Evolutionary conservation across 2,888 invertebrate genomes (phyloP), one percentile per base, ranked within the genome.

Genomic region (Auanema sp.): DNA sequence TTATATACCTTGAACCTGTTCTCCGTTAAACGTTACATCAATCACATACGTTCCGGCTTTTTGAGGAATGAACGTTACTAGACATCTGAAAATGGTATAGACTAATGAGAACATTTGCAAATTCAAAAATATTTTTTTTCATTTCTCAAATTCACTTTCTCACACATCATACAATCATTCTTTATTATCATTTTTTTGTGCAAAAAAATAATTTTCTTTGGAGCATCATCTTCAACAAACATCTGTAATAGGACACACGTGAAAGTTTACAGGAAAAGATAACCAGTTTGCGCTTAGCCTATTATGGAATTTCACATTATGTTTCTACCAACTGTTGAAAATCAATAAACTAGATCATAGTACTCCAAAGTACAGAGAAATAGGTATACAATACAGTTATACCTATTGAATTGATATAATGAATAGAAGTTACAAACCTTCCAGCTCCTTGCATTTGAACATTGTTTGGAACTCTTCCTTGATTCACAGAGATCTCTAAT

Each of bases 401-500:
- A n/a, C n/a, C n/a, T n/a, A n/a, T n/a, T n/a, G 33, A 33, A 5
- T 33, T 8, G 8, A 33, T 33, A 6, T 40, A 23, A 21, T 52
- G 8, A 52, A 55, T n/a, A 4, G 11, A 14, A 6, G 3, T 14
- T 0, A 58, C n/a, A 44, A 18, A 71, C 74, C 92, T 89, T 56
- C 95, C 96, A 54, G 94, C 93, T 40, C 94, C 94, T 16, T 96
- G 92, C 59, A 95, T 94, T 86, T 90, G 87, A 24, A 97, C 96
- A 85, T 95, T 94, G 88, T 98, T 98, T 54, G 97, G 96, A 68
- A 98, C 93, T 88, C 95, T 93, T 75, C 97, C 97, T 87, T 95
- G 94, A 85, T 98, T 97, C 84, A 98, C 95, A 80, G 95, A 95
- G 84, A 98, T 98, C 88, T 98, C 97, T 82, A 98, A 88, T 87